Evolutionary conservation across 2,888 invertebrate genomes (phyloP).

Genomic region (Heteromurus nitidus): DNA sequence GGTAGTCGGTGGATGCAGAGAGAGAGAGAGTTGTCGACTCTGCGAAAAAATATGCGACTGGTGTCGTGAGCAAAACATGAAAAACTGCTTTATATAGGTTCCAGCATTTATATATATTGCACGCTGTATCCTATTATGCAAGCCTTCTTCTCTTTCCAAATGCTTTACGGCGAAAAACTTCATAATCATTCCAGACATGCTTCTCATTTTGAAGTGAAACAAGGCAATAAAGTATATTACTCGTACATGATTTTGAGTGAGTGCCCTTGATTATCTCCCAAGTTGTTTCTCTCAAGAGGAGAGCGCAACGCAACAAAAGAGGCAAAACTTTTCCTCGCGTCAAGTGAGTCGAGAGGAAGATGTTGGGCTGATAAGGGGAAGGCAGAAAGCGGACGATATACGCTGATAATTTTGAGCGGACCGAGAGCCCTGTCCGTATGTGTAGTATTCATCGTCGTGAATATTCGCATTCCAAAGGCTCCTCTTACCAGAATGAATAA

Average conservation of each 20-base stretch:
- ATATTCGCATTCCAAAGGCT: constrained; percentile 37
- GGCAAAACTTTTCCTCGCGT: not conserved
- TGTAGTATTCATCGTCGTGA: constrained; percentile 15
- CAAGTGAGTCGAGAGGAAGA: not conserved
- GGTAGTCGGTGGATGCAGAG: no score
- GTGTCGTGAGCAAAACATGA: not conserved
- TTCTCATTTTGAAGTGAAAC: constrained; percentile 53
- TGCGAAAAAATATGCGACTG: constrained; percentile 3
- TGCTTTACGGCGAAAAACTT: constrained; percentile 24
- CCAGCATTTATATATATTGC: not conserved
- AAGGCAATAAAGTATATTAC: constrained; percentile 63
- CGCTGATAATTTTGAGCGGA: not conserved
- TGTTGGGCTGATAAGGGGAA: not conserved
- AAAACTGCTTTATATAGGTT: constrained; percentile 8
- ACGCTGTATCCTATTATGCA: not conserved
- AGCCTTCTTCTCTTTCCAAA: not conserved
- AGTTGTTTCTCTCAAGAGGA: constrained; percentile 44
- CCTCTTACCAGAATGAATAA: constrained; percentile 28
- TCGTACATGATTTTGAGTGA: constrained; percentile 60
- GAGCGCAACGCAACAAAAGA: not conserved
- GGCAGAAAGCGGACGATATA: no score
- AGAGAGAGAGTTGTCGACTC: not conserved
- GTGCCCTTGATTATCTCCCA: constrained; percentile 64
- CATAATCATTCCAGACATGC: constrained; percentile 58
- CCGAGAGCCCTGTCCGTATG: not conserved